Base-by-base conservation (phyloP, 2,888 invertebrate species). In the Meandrusa payeni region DNA sequence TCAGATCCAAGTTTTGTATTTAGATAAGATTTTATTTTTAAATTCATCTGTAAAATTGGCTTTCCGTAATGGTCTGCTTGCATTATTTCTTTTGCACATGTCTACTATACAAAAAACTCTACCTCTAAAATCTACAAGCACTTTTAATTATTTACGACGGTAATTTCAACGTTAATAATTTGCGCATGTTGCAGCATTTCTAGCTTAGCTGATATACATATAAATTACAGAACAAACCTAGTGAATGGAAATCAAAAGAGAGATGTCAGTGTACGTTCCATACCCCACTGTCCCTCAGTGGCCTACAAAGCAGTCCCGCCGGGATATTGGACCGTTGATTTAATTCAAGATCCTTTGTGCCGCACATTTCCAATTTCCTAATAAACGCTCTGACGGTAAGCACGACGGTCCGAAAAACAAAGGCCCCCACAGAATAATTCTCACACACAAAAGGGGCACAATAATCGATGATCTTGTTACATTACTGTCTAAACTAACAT, bases 311-410 rank as follows among this genome's bases (percentile, higher is more conserved):
- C 70, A 56, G 63, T 69, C 66, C 69, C 60, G 59, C 52, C 58
- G 70, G 66, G 73, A 76, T 77, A 80, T 77, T 71, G 69, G 68
- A 64, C 59, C 64, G 67, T 73, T 75, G 79, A 79, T 82, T 82
- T 77, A 80, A 81, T 80, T 78, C 76, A 74, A 73, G 74, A 57
- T 71, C 78, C 76, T 80, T 80, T 81, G 75, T 76, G 73, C 64
- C 69, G 69, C 69, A 68, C 73, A 75, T 69, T 75, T 76, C 69
- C 74, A 75, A 79, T 75, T 73, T 72, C 66, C 69, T 70, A 75
- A 79, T 76, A 80, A 76, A 79, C 67, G 72, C 53, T 52, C 62
- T 56, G 57, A 59, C 63, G 54, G 70, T 72, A 70, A 70, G 69
- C 61, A 67, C 59, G 60, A 55, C 55, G 51, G 58, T 46, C 64